Evolutionary conservation across 2,797 vertebrate genomes (phyloP).

Genomic region (Microctenopoma steveboyesi): DNA sequence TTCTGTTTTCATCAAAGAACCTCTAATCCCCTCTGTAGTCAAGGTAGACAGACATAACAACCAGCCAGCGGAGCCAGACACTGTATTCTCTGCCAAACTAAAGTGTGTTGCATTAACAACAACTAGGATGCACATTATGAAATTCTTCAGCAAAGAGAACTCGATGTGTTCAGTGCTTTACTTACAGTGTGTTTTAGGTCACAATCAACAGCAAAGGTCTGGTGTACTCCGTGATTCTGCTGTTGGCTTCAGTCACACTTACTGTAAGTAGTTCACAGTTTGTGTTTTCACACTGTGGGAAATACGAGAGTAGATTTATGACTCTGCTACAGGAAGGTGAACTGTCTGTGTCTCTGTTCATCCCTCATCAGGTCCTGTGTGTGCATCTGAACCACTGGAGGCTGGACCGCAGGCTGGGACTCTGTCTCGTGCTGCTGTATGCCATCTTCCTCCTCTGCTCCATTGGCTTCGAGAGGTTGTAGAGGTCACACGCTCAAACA

Average conservation of each 20-base stretch:
- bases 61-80: not conserved
- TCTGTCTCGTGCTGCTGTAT: conserved; percentile 83
- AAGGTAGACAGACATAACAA: not conserved
- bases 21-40: too few species aligned
- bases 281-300: not conserved
- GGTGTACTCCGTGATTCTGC: conserved; percentile 86
- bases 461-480: conserved; percentile 81
- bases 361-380: conserved; percentile 78
- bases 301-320: not conserved
- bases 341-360: not conserved
- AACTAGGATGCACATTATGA: not conserved
- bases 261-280: conserved; percentile 78
- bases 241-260: conserved; percentile 84
- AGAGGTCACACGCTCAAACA: conserved; percentile 37
- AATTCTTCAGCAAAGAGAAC: not conserved
- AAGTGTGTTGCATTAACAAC: not conserved
- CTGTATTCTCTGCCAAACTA: not conserved
- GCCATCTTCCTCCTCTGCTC: conserved; percentile 85
- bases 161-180: not conserved
- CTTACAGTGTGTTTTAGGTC: conserved; percentile 72
- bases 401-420: conserved; percentile 83
- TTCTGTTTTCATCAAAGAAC: not conserved
- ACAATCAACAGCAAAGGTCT: conserved; percentile 86
- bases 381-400: conserved; percentile 86
- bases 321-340: conserved; percentile 13